Evolutionary conservation across 2,113 vertebrate genomes (phyloP), one percentile per base, ranked within the genome.

Genomic region (Ceratotherium simum): DNA sequence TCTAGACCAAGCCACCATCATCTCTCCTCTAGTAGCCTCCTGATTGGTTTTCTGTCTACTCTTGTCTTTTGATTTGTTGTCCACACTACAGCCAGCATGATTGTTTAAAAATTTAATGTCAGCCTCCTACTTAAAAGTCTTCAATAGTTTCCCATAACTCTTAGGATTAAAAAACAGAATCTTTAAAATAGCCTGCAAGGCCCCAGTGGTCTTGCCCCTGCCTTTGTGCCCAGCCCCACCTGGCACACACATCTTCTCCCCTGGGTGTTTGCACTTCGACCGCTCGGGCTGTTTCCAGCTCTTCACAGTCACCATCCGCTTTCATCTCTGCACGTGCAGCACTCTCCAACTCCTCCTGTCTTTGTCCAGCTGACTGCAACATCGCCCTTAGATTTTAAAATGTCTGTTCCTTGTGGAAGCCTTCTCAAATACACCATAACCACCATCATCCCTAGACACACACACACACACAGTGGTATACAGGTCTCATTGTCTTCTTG

Each of bases 151-250:
- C 92, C 20, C 7, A 27, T 69, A 89, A 56, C 16, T 89, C 36
- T 91, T 90, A n/a, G 54, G 64, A 79, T 90, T 67, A 79, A 87
- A 87, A 58, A n/a, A 20, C 46, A 79, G 58, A 89, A n/a, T 87
- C n/a, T 86, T 95, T 82, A 33, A 42, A 87, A 16, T 90, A 86
- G 16, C 11, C 3, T 13, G 2, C 0, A 56, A 72, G 69, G 8
- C 54, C 42, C 42, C 51, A 58, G n/a, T 86, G 11, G 13, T 58
- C 18, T 83, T 79, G 11, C 20, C 58, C 14, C 11, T 31, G 48
- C 36, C 33, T 29, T 21, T 67, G 46, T 54, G 39, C 46, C 23
- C 39, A 36, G 62, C 29, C 91, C 36, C 21, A 2, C 23, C 64
- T 65, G n/a, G 23, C 69, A 51, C 17, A 79, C 11, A 17, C 1